Base-by-base conservation (phyloP, 2,888 invertebrate genomes). In the Terebella lapidaria region DNA sequence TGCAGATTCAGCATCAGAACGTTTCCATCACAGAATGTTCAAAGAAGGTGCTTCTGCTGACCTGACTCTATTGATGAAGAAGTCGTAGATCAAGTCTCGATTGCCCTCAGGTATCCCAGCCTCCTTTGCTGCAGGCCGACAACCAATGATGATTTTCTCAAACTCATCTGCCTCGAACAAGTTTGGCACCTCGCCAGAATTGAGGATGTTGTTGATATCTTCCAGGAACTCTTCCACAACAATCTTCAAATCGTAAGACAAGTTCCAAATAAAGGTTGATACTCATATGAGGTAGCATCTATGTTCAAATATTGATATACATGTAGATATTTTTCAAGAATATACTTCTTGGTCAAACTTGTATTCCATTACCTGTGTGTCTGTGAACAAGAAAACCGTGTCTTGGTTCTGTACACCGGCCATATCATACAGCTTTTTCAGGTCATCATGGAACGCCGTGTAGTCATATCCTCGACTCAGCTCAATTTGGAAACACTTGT, bases 111-210 rank as follows among this genome's bases (percentile, higher is more conserved):
- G 84, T 51, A 90, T 83, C 1, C 89, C 89, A 1, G 80, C 82
- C 65, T 86, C 87, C 72, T 86, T 88, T 0, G 92, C 92, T 0
- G 86, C 85, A 1, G 86, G 84, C 15, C 92, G 85, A 58, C 88
- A 87, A 0, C 87, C 89, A 18, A 88, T 86, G 66, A 93, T 89
- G 0, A 90, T 85, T 74, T 88, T 88, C 72, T 94, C 94, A 72
- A 88, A 88, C 59, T 92, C 89, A 72, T 94, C 94, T 0, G 89
- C 86, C 58, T 80, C 79, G 70, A 81, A 92, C n/a, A 94, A 82
- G 82, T 92, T 93, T 0, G 93, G 93, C 1, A 94, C 92, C 76
- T 94, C 93, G 54, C 91, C 93, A 10, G 93, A 92, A 80, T 93
- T 94, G 0, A 94, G 83, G 75, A 93, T 89, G 73, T 93, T 93